Base-by-base conservation (phyloP, 1,140 invertebrate genomes). In the Cataglyphis hispanica region DNA sequence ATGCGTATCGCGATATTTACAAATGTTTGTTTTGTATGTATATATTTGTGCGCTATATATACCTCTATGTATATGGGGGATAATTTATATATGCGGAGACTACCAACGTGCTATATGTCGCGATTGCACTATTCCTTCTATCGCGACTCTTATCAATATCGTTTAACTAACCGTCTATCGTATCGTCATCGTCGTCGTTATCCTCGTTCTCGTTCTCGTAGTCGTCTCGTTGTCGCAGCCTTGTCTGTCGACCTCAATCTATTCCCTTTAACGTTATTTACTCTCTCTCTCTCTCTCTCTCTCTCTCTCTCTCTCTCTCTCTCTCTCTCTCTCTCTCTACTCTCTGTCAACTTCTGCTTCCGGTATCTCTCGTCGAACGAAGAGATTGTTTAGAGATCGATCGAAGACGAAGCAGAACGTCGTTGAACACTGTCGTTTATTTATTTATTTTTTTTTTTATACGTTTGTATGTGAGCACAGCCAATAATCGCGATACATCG, bases 361-460 rank as follows among this genome's bases (percentile, higher is more conserved):
- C 77, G 37, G 22, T 27, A 10, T n/a, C 25, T 69, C 37, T 8
- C 43, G 43, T 53, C 37, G 16, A 10, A 34, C 43, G 56, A 19
- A 19, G 43, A 13, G 25, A 60, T 4, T 22, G 16, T 69, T 37
- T 22, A 22, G n/a, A 60, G 8, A 13, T 60, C 75, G 37, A 11
- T 31, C 25, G 53, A 22, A 16, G 80, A 75, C 16, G 76, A 81
- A 75, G 60, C 83, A 77, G 40, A 27, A 61, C 27, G 83, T 70
- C 90, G 86, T 85, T 92, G 91, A 94, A 93, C 90, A 91, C 93
- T 92, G 92, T 90, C 90, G 89, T 92, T 93, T 93, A 91, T 19
- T 50, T 19, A 19, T 46, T 16, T 10, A 16, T 16, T 46, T 46
- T 46, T 16, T 3, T 11, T 11, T 10, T 46, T 64, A 13, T 58